Conservation (phyloP, 2,888 invertebrate genomes). For the Cyclophora punctaria region DNA sequence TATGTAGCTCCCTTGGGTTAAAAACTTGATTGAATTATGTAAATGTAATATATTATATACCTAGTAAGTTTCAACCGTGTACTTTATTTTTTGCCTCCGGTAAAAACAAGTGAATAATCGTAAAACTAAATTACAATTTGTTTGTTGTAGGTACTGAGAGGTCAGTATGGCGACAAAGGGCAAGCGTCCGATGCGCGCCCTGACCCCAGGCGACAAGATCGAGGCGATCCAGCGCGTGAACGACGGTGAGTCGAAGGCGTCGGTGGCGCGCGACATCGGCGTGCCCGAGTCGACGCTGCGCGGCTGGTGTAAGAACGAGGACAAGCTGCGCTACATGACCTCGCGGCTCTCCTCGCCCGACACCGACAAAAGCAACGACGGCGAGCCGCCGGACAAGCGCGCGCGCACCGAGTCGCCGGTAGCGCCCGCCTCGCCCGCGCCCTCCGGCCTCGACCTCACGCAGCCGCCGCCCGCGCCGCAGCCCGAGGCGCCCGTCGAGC, state of each 20-base stretch:
- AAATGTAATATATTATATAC: too few species aligned
- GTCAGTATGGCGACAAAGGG: slow-evolving; percentile 80
- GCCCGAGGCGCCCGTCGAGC: slow-evolving; percentile 50
- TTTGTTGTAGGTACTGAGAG: slow-evolving; percentile 55
- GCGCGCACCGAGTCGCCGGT: slow-evolving; percentile 60
- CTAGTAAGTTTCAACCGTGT: too few species aligned
- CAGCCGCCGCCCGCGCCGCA: slow-evolving; percentile 35
- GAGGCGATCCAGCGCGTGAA: slow-evolving; percentile 88
- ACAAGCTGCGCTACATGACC: slow-evolving; percentile 80
- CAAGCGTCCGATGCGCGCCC: slow-evolving; percentile 85
- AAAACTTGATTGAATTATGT: too few species aligned
- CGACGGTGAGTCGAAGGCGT: slow-evolving; percentile 89
- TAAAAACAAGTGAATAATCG: too few species aligned
- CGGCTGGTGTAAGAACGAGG: slow-evolving; percentile 92
- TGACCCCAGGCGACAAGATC: slow-evolving; percentile 86
- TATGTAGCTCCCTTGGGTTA: too few species aligned
- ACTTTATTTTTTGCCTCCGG: too few species aligned
- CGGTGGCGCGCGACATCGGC: slow-evolving; percentile 88
- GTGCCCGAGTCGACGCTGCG: slow-evolving; percentile 90
- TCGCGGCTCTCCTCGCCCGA: slow-evolving; percentile 83
- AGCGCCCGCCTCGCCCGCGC: slow-evolving; percentile 41
- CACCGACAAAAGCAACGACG: slow-evolving; percentile 76
- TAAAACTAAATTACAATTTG: background rate
- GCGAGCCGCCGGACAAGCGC: slow-evolving; percentile 61
- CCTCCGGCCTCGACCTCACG: slow-evolving; percentile 60